A percentile compares a stretch with the other conserved stretches of the same genome.
phyloP scores from a whole-genome alignment of 2,113 vertebrate species.

The Tonatia bakeri region DNA sequence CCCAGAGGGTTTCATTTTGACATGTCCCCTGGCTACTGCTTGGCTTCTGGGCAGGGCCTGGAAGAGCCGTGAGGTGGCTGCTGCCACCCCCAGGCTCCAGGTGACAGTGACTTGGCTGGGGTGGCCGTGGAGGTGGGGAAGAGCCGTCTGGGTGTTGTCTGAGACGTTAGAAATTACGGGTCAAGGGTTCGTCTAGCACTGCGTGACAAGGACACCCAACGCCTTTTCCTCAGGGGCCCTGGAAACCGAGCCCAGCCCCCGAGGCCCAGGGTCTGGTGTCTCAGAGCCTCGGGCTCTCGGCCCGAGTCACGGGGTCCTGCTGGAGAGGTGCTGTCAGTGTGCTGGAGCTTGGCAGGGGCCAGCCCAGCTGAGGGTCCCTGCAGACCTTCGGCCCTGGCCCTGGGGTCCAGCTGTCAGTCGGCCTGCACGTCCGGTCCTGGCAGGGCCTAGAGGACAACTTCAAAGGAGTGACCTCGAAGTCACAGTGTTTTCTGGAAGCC shows the following conservation, averaged over 20 bases:
- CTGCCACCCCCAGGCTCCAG: background rate
- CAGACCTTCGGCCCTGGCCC: background rate
- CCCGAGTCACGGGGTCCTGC: background rate
- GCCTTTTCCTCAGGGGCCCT: background rate
- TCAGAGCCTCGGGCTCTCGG: background rate
- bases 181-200: accelerated
- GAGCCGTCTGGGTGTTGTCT: accelerated
- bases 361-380: background rate
- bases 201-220: accelerated
- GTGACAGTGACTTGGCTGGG: background rate
- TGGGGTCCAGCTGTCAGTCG: accelerated
- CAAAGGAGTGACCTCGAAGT: slow-evolving; percentile 15
- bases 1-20: background rate
- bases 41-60: background rate
- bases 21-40: accelerated
- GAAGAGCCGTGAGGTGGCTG: background rate
- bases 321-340: background rate
- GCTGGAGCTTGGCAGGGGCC: background rate
- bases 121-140: background rate
- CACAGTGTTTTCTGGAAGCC: background rate
- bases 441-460: background rate
- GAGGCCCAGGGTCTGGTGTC: background rate
- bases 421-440: background rate
- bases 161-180: accelerated
- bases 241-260: background rate